Conservation (phyloP, 2,113 vertebrate genomes). For the Miniopterus natalensis region DNA sequence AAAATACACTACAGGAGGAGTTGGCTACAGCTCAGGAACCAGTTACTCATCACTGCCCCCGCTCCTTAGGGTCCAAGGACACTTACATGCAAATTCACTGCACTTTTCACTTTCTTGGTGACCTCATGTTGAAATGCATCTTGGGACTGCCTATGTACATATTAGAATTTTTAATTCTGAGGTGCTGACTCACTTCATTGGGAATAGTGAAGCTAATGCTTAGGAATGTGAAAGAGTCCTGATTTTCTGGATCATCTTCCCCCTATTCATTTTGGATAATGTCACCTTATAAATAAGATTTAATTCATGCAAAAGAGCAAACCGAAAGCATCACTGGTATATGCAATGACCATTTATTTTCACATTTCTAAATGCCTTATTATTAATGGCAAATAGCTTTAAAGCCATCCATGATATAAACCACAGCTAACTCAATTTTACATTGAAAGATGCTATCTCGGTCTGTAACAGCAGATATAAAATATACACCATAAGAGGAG, state of each 20-base stretch:
- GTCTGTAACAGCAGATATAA: neutral
- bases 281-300: slow-evolving; percentile 31
- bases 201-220: neutral
- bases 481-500: neutral
- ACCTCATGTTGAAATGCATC: neutral
- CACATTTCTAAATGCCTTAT: slow-evolving; percentile 49
- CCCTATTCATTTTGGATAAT: neutral
- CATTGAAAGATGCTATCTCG: neutral
- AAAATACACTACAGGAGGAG: neutral
- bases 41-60: neutral
- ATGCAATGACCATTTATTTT: neutral
- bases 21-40: neutral
- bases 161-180: slow-evolving; percentile 52
- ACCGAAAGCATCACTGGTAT: neutral
- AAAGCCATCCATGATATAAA: neutral
- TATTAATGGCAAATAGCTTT: slow-evolving; percentile 60
- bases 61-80: neutral
- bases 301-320: slow-evolving; percentile 17
- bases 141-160: neutral
- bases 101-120: neutral
- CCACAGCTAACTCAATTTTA: slow-evolving; percentile 54
- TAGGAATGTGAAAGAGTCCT: neutral
- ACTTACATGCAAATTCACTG: neutral
- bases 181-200: slow-evolving; percentile 23
- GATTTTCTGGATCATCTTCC: neutral